Evolutionary conservation across 2,888 invertebrate species (phyloP).

Genomic region (Nymphalis c-album): DNA sequence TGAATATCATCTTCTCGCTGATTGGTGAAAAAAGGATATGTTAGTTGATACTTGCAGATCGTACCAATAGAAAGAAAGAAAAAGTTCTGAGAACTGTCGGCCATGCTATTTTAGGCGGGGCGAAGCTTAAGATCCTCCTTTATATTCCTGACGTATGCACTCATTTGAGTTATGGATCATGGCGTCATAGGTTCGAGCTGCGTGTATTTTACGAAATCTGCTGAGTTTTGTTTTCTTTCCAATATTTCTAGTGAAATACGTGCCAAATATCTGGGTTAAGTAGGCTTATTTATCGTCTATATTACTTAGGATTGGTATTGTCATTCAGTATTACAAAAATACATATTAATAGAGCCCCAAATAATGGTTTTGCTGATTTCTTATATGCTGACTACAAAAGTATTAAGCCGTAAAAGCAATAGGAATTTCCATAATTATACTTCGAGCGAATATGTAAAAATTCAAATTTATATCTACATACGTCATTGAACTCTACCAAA

Average conservation of each 20-base stretch:
- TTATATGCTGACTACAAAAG: background rate
- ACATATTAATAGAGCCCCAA: background rate
- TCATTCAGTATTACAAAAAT: conserved; percentile 7
- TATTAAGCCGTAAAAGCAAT: background rate
- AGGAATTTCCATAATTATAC: background rate
- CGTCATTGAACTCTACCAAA: background rate
- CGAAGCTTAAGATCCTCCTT: conserved; percentile 71
- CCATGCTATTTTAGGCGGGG: conserved; percentile 78
- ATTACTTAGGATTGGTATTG: conserved; percentile 3
- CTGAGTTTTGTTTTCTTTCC: conserved; percentile 59
- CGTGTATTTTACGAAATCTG: conserved; percentile 65
- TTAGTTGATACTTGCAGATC: conserved; percentile 59
- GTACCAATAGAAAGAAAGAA: conserved; percentile 63
- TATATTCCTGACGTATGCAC: conserved; percentile 77
- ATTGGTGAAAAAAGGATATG: conserved; percentile 67
- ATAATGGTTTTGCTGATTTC: background rate
- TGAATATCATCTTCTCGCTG: conserved; percentile 60
- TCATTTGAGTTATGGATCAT: conserved; percentile 78
- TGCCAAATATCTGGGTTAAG: conserved; percentile 48
- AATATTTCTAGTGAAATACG: conserved; percentile 54
- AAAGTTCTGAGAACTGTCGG: conserved; percentile 61
- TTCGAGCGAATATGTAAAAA: background rate
- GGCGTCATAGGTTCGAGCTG: conserved; percentile 71
- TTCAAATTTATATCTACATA: background rate
- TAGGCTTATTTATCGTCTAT: conserved; percentile 37